Evolutionary conservation across 2,113 vertebrate genomes (phyloP), one percentile per base, ranked within the genome.

Genomic region (Sander vitreus): DNA sequence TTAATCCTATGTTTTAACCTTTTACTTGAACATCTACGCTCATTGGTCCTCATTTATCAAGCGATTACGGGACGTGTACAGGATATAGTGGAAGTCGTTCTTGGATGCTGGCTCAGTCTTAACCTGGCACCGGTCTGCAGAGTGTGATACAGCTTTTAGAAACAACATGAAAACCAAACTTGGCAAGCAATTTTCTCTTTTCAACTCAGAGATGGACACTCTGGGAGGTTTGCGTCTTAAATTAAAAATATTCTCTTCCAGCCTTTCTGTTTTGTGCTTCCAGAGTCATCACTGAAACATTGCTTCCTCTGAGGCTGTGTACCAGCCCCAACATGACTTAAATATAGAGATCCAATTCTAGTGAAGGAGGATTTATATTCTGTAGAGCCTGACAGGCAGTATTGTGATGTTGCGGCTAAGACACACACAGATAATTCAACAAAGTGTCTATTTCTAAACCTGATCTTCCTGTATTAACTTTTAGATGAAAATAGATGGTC

Each of bases 171-270:
- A 63, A 50, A 60, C 4, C 25, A 48, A 51, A 14, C 18, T 39
- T 55, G n/a, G 11, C 8, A 9, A 48, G 27, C 23, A 27, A 6
- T 54, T 60, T 68, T 5, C 15, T 15, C 8, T 19, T 55, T 45
- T 76, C 1, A 69, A 1, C 70, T 84, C 45, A 4, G 23, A 63
- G 25, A 13, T 16, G 0, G 45, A 50, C 54, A 3, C 30, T 71
- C 54, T 23, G 7, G 13, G 39, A 62, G 47, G 18, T 71, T 68
- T 75, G 60, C 3, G 15, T 19, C 66, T 60, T 58, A 53, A 79
- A 82, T 72, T 58, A 68, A 58, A 69, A 72, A 58, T 76, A 48
- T 72, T 60, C 12, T 47, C 23, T 51, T 67, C 19, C 53, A 33
- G 68, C 47, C 33, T 33, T 1, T 80, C 27, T 77, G 54, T 71